Evolutionary conservation across 2,888 invertebrate species (phyloP).

Genomic region (Drepanosiphum platanoidis): DNA sequence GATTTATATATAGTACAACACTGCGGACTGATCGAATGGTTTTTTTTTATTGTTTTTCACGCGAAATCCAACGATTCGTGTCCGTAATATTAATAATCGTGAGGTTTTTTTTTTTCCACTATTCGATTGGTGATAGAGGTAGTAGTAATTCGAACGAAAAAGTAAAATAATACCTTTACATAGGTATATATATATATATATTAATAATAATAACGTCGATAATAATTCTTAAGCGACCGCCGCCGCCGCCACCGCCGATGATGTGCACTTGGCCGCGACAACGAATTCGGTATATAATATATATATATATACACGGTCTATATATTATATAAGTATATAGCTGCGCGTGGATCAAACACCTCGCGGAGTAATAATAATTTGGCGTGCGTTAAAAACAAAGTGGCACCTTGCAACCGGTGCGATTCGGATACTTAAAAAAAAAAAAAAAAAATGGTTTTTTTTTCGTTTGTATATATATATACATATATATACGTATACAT

Average conservation of each 20-base stretch:
- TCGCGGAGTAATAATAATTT: conserved; percentile 25
- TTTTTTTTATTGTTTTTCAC: no score
- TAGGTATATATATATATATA: no score
- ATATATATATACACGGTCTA: not conserved
- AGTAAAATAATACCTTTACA: no score
- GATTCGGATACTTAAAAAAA: no score
- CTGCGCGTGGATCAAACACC: conserved; percentile 41
- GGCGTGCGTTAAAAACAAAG: conserved; percentile 36
- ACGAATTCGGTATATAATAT: not conserved
- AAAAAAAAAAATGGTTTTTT: conserved; percentile 26
- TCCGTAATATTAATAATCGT: not conserved
- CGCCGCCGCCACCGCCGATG: not conserved
- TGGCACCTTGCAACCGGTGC: conserved; percentile 46
- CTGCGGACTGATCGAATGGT: no score
- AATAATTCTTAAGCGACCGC: not conserved
- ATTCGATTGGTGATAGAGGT: not conserved
- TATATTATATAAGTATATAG: conserved; percentile 3
- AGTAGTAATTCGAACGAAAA: not conserved
- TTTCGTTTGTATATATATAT: not conserved
- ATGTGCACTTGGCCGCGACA: not conserved
- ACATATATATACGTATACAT: no score
- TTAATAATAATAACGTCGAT: conserved; percentile 19
- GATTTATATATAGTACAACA: no score
- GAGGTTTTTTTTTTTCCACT: not conserved
- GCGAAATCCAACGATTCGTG: not conserved